A percentile compares a stretch with the other conserved stretches of the same genome.
These are phyloP conservation scores for Leptopilina syphax DNA, from an alignment of 2,888 invertebrate species.

Conservation along the genomic window DNA sequence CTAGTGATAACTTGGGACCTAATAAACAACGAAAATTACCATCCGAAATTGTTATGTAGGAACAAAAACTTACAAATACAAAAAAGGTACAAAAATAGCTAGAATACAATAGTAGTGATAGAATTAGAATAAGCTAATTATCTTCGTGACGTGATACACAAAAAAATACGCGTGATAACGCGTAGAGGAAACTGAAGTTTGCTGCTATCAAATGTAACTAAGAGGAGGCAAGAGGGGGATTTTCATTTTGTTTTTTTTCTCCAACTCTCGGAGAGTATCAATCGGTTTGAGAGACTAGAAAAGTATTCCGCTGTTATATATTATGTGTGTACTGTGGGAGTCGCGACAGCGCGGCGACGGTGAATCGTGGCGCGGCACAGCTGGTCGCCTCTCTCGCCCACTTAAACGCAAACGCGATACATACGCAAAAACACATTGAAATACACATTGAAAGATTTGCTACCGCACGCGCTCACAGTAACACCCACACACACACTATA, in stretches of 20 bases:
- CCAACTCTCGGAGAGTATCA: not conserved
- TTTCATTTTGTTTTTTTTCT: not conserved
- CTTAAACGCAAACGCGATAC: constrained; percentile 57
- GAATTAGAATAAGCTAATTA: too few relatives aligned
- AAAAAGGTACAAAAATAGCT: too few relatives aligned
- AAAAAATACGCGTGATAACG: too few relatives aligned
- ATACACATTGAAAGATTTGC: constrained; percentile 11
- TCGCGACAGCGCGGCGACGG: constrained; percentile 60
- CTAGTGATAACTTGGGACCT: too few relatives aligned
- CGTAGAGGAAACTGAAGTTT: too few relatives aligned
- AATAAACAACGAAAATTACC: too few relatives aligned
- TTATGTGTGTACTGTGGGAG: constrained; percentile 51
- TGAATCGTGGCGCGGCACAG: constrained; percentile 61
- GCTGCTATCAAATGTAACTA: too few relatives aligned
- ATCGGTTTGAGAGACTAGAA: not conserved
- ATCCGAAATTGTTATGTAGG: too few relatives aligned
- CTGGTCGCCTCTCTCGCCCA: constrained; percentile 62
- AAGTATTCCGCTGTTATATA: constrained; percentile 14
- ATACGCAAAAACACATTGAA: constrained; percentile 41
- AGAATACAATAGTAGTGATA: too few relatives aligned
- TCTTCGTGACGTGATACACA: too few relatives aligned
- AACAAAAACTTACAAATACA: too few relatives aligned
- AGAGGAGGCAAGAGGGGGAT: too few relatives aligned
- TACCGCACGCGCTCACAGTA: constrained; percentile 38
- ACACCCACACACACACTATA: not conserved